A percentile compares a stretch with the other conserved stretches of the same genome.
These are phyloP conservation scores for Cotesia typhae DNA, from an alignment of 1,140 invertebrate species.

Conservation along the genomic window DNA sequence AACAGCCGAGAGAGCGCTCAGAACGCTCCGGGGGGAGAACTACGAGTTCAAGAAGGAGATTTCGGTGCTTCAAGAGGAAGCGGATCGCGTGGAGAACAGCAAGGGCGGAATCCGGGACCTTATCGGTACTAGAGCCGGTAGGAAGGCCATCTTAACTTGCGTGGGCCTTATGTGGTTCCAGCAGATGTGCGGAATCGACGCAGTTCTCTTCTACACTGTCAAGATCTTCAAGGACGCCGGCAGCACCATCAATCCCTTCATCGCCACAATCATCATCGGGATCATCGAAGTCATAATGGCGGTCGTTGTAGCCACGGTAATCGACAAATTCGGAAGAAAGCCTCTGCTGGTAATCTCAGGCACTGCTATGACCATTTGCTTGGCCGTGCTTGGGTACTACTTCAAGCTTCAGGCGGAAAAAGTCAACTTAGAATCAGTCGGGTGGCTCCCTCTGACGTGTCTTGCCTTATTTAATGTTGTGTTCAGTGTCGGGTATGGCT, in stretches of 20 bases:
- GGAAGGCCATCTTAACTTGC: slow-evolving; percentile 65
- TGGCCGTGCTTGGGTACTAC: slow-evolving; percentile 67
- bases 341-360: slow-evolving; percentile 69
- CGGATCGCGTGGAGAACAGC: slow-evolving; percentile 60
- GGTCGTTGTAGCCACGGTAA: slow-evolving; percentile 65
- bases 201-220: slow-evolving; percentile 76
- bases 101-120: slow-evolving; percentile 54
- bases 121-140: slow-evolving; percentile 56
- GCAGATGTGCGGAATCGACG: slow-evolving; percentile 76
- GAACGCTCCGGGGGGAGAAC: slow-evolving; percentile 71
- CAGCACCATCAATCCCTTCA: slow-evolving; percentile 68
- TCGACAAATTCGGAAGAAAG: slow-evolving; percentile 72
- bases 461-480: slow-evolving; percentile 63
- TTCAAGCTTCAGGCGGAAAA: slow-evolving; percentile 65
- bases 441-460: slow-evolving; percentile 61
- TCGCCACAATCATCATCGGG: slow-evolving; percentile 74
- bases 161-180: slow-evolving; percentile 69
- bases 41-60: slow-evolving; percentile 71
- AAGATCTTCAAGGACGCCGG: slow-evolving; percentile 71
- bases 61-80: slow-evolving; percentile 70
- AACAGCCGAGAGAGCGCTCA: slow-evolving; percentile 58
- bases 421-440: slow-evolving; percentile 53
- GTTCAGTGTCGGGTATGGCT: slow-evolving; percentile 71
- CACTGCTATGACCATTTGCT: slow-evolving; percentile 65
- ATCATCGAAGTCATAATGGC: slow-evolving; percentile 68